Evolutionary conservation across 2,113 vertebrate genomes (phyloP), one percentile per base, ranked within the genome.

Genomic region (Catharus minimus): DNA sequence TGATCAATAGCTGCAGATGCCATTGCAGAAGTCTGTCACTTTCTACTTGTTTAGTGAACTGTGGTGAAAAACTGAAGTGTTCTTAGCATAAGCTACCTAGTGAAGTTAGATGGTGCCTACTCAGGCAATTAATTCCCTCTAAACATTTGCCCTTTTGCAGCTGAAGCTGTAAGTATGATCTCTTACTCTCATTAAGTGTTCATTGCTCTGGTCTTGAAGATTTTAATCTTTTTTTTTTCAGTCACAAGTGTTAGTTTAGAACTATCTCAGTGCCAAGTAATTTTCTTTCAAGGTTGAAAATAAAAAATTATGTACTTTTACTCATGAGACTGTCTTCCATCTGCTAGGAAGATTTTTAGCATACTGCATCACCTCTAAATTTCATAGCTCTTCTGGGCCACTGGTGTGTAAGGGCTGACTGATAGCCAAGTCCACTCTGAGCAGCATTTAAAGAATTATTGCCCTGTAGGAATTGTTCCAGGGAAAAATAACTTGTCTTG

Each of bases 221-320:
- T 26, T 27, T 47, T 15, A 4, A n/a, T 22, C 0, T 20, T 33
- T 56, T 36, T 80, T 68, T 49, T 38, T 83, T 49, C 24, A 74
- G 52, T 83, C 5, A 0, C 28, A 73, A 79, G 38, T 64, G 18
- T 78, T 86, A 47, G 23, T 75, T 82, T 50, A 73, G 50, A 85
- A 24, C 56, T 85, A 71, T 85, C 21, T 50, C 11, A 22, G 23
- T 85, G 86, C 80, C 68, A 86, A 88, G 61, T 86, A 72, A 41
- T 43, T 78, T 83, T 88, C 24, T 86, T 95, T 90, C 81, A 65
- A 86, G 49, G 41, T 47, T 85, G 82, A 89, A 91, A 95, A 89
- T 78, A 78, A 92, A 62, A 62, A 88, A 61, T 23, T 53, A 39
- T 46, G 13, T 64, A 38, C 68, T 85, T 74, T 13, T n/a, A 41